Evolutionary conservation across 2,113 vertebrate species (phyloP), one percentile per base, ranked within the genome.

Genomic region (Microtus montanus): DNA sequence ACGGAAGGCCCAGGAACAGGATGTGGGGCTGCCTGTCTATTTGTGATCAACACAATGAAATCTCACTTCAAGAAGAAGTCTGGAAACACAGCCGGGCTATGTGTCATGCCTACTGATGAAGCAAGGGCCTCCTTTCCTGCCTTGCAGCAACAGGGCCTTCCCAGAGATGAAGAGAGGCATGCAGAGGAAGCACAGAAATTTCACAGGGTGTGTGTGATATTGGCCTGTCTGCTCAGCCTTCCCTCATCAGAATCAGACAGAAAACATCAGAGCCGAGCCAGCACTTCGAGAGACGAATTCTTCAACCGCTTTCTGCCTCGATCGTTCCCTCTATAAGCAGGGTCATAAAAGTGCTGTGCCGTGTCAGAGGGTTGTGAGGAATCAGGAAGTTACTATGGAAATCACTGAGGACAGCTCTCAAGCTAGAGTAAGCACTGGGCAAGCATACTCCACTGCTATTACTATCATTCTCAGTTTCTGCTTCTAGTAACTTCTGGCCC

Each of bases 51-150:
- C 33, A 38, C 87, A 70, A 5, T 10, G 54, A 94, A 85, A 75
- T 93, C 91, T 82, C 79, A 78, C 91, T 91, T 91, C 44, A 26
- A 66, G 78, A 90, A 41, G 38, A 90, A 85, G 83, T 47, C 52
- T 66, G 17, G 86, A 44, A 92, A 63, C 44, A 14, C n/a, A 41
- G 71, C 19, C 24, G 0, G 11, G 44, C 49, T 63, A 6, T 22
- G 77, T 54, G 26, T 15, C 66, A 30, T 12, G n/a, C 68, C 86
- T 96, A 17, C 52, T 11, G 58, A 94, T 64, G 86, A 91, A 47
- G 87, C 3, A 12, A 19, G 20, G 71, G 35, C 54, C 83, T 38
- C 58, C 12, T 47, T 66, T 33, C 38, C 54, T 35, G 2, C 5
- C 38, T 38, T n/a, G 15, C 80, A 26, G 61, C 1, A 0, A 14